A percentile compares a stretch with the other conserved stretches of the same genome.
These are phyloP conservation scores for Hydrocynus forskahlii DNA, from an alignment of 2,797 vertebrate species.

Conservation along the genomic window DNA sequence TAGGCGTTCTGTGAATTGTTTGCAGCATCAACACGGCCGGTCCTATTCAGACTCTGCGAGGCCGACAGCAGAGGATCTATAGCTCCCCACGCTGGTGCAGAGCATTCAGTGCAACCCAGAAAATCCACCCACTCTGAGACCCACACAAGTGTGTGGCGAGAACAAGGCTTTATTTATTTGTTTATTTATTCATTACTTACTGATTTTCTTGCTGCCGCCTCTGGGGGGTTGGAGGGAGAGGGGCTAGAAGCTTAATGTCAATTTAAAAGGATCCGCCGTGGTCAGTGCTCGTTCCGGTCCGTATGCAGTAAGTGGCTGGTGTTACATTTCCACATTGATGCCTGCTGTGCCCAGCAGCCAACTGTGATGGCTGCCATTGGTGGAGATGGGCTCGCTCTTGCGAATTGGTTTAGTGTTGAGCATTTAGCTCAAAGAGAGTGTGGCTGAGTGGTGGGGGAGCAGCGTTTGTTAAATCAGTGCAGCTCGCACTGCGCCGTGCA, in stretches of 20 bases:
- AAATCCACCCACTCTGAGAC: neutral
- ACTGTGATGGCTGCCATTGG: neutral
- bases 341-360: neutral
- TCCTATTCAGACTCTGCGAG: neutral
- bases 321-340: neutral
- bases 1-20: conserved; percentile 47
- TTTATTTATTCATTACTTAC: neutral
- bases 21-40: conserved; percentile 29
- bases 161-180: neutral
- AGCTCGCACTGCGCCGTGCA: neutral
- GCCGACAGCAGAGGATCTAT: conserved; percentile 35
- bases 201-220: neutral
- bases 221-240: neutral
- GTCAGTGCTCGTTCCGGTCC: neutral
- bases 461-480: neutral
- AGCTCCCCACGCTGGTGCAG: conserved; percentile 54
- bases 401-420: neutral
- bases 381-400: neutral
- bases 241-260: neutral
- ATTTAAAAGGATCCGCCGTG: neutral
- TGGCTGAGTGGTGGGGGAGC: neutral
- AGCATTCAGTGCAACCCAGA: conserved; percentile 25
- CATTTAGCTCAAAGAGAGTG: neutral
- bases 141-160: neutral
- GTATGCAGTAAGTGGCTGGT: conserved; percentile 6